Base-by-base conservation (phyloP, 2,797 vertebrate species). In the Siniperca scherzeri region DNA sequence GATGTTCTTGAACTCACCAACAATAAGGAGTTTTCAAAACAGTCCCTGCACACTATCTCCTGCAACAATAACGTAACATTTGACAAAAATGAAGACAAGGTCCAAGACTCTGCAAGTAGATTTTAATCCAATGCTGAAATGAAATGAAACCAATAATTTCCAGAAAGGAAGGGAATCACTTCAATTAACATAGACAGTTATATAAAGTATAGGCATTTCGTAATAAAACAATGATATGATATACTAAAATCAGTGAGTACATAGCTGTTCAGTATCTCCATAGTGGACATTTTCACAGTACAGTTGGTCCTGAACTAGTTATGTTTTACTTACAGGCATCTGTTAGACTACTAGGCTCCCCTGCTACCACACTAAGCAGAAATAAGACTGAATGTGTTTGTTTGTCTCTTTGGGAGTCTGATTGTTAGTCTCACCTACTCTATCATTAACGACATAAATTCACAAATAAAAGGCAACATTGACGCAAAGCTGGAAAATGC, bases 401-500 rank as follows among this genome's bases (percentile, higher is more conserved):
- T 21, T n/a, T 16, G 30, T 33, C 33, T 62, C 66, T 16, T 14
- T 48, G 52, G 36, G n/a, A 48, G 59, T 64, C 22, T 22, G 19
- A 16, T 42, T 72, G 19, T 22, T 38, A 44, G 25, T 61, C 21
- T 62, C 65, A 40, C 71, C 50, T 36, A 19, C 19, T 77, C 27
- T 40, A n/a, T 62, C 65, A 56, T 55, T 60, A 33, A 44, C 19
- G 3, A 0, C 53, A 21, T 40, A 16, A 68, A 69, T 53, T 3
- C 44, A 44, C 7, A 66, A 62, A 40, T 55, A 46, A 61, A 56
- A 46, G 42, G 21, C 46, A 36, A 66, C 27, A 12, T 7, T 48
- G 52, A 83, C 75, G 36, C 69, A 48, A 74, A 80, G 56, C 82
- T 83, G 73, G 9, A 16, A 56, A 74, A 68, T 27, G 21, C 9